Evolutionary conservation across 2,797 vertebrate species (phyloP).

Genomic region (Neosalanx taihuensis): DNA sequence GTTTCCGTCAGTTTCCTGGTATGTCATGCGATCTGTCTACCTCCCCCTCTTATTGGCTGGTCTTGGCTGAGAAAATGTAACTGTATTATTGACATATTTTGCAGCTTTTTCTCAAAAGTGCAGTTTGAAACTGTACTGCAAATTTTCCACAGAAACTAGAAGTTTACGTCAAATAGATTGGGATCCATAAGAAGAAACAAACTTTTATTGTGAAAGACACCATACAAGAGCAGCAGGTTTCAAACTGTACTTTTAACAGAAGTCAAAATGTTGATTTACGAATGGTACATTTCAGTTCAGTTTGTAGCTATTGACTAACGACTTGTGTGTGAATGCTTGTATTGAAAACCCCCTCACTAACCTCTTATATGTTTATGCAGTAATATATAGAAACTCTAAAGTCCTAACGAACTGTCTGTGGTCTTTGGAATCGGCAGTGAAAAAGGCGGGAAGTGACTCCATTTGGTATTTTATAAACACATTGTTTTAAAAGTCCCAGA

Average conservation of each 20-base stretch:
- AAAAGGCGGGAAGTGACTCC: constrained; percentile 40
- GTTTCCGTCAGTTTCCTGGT: constrained; percentile 40
- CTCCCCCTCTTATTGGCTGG: constrained; percentile 18
- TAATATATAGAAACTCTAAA: constrained; percentile 61
- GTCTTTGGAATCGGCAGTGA: constrained; percentile 40
- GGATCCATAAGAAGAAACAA: neutral
- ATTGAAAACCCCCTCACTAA: constrained; percentile 47
- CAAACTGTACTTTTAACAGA: constrained; percentile 39
- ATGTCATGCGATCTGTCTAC: constrained; percentile 33
- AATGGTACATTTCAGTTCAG: constrained; percentile 45
- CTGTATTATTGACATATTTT: constrained; percentile 63
- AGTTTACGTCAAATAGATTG: constrained; percentile 6
- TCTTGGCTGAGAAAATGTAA: constrained; percentile 29
- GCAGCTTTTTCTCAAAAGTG: constrained; percentile 69
- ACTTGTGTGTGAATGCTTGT: constrained; percentile 54
- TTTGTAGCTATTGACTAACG: constrained; percentile 44
- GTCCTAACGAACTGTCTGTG: constrained; percentile 63
- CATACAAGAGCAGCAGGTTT: constrained; percentile 33
- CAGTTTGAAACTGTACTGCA: constrained; percentile 72
- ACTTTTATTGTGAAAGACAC: neutral
- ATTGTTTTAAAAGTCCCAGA: constrained; percentile 45
- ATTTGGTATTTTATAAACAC: constrained; percentile 56
- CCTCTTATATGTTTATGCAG: constrained; percentile 65
- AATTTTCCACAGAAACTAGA: constrained; percentile 44
- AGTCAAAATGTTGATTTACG: constrained; percentile 45